Percentiles rank a stretch among this genome's conserved stretches.
These are phyloP conservation scores for Brachystomella parvula DNA, from an alignment of 1,140 invertebrate genomes.

Conservation along the genomic window DNA sequence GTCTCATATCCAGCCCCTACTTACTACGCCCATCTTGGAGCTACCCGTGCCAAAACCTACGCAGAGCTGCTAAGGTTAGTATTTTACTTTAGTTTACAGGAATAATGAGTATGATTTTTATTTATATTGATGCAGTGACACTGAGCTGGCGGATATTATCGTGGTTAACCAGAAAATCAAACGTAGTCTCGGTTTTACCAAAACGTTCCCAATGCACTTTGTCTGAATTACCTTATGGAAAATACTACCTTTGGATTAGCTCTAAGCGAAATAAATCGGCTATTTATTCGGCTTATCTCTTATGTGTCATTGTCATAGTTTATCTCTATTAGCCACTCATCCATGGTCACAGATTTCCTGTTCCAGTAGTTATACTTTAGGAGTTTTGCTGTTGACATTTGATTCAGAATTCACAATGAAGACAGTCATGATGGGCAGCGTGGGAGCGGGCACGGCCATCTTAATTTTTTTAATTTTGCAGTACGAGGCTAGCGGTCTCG, in stretches of 20 bases:
- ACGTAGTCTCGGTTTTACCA: background rate
- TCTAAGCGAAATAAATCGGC: no score
- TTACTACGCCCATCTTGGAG: slow-evolving; percentile 85
- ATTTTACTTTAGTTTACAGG: background rate
- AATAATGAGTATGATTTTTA: background rate
- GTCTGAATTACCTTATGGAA: background rate
- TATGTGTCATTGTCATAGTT: no score
- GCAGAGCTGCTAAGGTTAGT: background rate
- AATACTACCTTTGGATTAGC: no score
- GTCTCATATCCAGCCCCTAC: slow-evolving; percentile 88
- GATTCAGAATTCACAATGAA: background rate
- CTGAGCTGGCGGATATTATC: background rate
- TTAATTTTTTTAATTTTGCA: background rate
- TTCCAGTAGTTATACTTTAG: background rate
- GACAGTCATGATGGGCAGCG: background rate
- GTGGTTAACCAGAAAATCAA: background rate
- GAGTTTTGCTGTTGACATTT: background rate
- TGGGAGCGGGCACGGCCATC: no score
- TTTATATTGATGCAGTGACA: background rate
- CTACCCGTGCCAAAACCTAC: slow-evolving; percentile 54
- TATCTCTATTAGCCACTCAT: no score
- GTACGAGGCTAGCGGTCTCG: background rate
- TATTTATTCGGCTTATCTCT: no score
- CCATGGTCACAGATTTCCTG: no score
- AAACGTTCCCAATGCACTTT: background rate